A percentile compares a stretch with the other conserved stretches of the same genome.
Evolutionary conservation across 2,888 invertebrate genomes (phyloP).

Genomic region (Eulithis prunata): DNA sequence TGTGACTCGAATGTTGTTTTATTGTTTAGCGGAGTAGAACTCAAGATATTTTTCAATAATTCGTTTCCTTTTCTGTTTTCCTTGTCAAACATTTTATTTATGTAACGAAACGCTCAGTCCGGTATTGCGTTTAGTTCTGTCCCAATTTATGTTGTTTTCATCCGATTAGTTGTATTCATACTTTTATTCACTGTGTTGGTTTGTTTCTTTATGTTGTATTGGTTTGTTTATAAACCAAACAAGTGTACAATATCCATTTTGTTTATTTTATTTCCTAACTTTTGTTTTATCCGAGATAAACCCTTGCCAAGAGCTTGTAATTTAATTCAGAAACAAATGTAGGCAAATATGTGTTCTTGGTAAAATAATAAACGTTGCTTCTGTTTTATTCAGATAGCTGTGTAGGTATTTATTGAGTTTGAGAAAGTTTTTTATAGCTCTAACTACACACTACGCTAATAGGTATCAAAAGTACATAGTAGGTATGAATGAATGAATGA

Average conservation of each 20-base stretch:
- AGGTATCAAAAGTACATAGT: not conserved
- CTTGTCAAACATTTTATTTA: conserved; percentile 59
- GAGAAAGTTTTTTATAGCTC: too few species aligned
- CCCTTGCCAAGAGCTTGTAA: conserved; percentile 10
- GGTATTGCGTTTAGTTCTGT: conserved; percentile 38
- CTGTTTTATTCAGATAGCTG: not conserved
- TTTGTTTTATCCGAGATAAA: conserved; percentile 5
- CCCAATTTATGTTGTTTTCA: conserved; percentile 42
- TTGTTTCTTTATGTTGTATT: conserved; percentile 10
- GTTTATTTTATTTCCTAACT: conserved; percentile 12
- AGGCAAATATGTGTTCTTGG: not conserved
- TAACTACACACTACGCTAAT: too few species aligned
- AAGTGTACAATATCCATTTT: not conserved
- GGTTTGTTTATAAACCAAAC: conserved; percentile 4
- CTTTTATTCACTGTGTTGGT: conserved; percentile 9
- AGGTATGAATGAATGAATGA: too few species aligned
- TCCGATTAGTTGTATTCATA: conserved; percentile 33
- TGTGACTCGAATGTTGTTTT: too few species aligned
- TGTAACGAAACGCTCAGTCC: conserved; percentile 47
- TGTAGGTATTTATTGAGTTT: not conserved
- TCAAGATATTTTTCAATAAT: conserved; percentile 50
- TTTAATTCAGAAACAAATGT: not conserved
- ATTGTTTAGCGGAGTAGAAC: too few species aligned
- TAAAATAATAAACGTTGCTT: not conserved
- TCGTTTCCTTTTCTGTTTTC: conserved; percentile 51